Conservation (phyloP, 2,113 vertebrate species). For the Laticauda colubrina region DNA sequence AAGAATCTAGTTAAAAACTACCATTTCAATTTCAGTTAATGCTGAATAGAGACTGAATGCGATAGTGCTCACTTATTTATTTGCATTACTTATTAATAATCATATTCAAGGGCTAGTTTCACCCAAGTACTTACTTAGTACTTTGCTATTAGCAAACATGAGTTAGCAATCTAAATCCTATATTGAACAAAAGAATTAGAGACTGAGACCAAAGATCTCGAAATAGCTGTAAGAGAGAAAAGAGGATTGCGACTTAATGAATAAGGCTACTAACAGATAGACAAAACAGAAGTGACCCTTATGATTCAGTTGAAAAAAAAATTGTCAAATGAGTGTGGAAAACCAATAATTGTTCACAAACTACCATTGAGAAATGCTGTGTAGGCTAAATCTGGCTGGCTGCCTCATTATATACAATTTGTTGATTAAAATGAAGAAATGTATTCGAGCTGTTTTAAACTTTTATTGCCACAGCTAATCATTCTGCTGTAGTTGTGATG, state of each 20-base stretch:
- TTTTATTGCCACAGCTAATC: background rate
- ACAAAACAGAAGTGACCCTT: background rate
- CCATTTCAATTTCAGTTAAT: slow-evolving; percentile 51
- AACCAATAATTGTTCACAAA: background rate
- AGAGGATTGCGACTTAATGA: background rate
- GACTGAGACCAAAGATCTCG: background rate
- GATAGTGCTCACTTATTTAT: slow-evolving; percentile 39
- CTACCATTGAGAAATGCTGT: background rate
- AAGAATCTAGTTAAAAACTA: slow-evolving; percentile 24
- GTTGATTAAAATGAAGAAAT: background rate
- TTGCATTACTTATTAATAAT: slow-evolving; percentile 17
- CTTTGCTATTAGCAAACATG: background rate
- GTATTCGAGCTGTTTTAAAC: background rate
- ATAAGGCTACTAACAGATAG: background rate
- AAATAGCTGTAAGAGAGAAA: background rate
- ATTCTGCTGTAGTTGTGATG: background rate
- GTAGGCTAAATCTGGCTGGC: background rate
- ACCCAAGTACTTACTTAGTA: background rate
- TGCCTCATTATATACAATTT: background rate
- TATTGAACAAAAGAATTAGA: background rate
- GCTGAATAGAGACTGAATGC: slow-evolving; percentile 8
- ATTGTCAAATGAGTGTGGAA: background rate
- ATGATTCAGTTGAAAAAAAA: background rate
- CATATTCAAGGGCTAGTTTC: background rate
- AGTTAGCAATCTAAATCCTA: background rate